Percentiles rank a stretch among this genome's conserved stretches.
phyloP scores from a whole-genome alignment of 2,797 vertebrate genomes.

The Trachops cirrhosus region DNA sequence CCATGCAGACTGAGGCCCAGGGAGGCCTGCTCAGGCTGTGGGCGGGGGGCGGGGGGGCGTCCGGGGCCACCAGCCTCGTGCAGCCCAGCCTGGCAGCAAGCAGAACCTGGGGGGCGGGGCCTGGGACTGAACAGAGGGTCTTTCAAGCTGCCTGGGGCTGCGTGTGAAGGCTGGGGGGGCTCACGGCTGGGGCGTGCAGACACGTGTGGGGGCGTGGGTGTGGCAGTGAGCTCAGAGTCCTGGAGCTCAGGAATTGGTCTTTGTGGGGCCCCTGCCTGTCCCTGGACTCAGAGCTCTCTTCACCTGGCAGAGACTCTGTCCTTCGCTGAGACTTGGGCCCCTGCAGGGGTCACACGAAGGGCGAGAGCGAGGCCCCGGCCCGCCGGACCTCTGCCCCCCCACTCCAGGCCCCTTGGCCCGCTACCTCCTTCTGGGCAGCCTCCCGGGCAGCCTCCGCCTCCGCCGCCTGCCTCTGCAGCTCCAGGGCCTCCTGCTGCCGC shows the following conservation, averaged over 20 bases:
- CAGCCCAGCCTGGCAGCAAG: neutral
- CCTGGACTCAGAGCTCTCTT: neutral
- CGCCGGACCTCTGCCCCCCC: neutral
- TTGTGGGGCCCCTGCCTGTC: neutral
- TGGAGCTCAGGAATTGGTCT: too few relatives aligned
- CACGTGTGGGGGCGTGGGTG: neutral
- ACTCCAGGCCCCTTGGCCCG: rapidly evolving
- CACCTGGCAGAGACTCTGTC: neutral
- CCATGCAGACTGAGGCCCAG: neutral
- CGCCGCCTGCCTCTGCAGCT: constrained; percentile 81
- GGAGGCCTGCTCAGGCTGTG: neutral
- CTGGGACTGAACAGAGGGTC: neutral
- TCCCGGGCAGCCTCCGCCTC: constrained; percentile 84
- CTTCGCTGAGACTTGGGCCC: neutral
- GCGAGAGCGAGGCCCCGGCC: rapidly evolving
- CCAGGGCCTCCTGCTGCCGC: constrained; percentile 80
- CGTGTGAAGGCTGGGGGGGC: neutral
- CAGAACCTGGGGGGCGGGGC: neutral
- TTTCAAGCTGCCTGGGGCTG: neutral
- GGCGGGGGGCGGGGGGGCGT: neutral
- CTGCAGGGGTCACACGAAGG: too few relatives aligned
- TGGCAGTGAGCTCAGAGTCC: neutral
- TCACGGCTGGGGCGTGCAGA: neutral
- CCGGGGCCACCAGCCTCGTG: neutral
- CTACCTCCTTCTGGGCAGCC: constrained; percentile 85